Base-by-base conservation (phyloP, 2,113 vertebrate genomes). In the Urocynchramus pylzowi region DNA sequence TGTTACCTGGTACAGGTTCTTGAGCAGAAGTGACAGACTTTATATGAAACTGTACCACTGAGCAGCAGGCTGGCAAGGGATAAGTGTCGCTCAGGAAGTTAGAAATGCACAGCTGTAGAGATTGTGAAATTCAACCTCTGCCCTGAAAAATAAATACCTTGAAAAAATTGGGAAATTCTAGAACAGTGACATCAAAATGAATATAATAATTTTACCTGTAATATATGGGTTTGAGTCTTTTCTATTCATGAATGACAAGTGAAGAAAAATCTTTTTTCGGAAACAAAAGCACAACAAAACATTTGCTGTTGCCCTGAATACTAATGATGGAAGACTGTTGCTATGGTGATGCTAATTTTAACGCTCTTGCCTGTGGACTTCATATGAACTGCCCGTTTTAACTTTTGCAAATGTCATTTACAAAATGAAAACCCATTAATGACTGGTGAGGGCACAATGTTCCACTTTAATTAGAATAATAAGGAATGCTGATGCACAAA, bases 401-500 rank as follows among this genome's bases (percentile, higher is more conserved):
- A 98, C 98, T 98, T 98, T 97, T 98, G 98, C 96, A 98, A 98
- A 98, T 98, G 98, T 98, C 98, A 98, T 97, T 98, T 98, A 97
- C 97, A 97, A 98, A 98, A 98, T 98, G 97, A 98, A 98, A 98
- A 97, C 95, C 97, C 98, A 98, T 98, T 98, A 98, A 98, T 98
- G 98, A 98, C 98, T 98, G 98, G 97, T 73, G 93, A 98, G 98
- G 98, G 98, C 97, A 98, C 97, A 98, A 95, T 98, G 98, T 98
- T 98, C 98, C 97, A 97, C 97, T 98, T 98, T 98, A 98, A 98
- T 98, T 98, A 98, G 98, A 98, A 98, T 98, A 98, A 98, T 98
- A 98, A 98, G 97, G 97, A 98, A 98, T 97, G 97, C 96, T 97
- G 97, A 98, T 97, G 97, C 95, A 98, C 94, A 98, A 98, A 98